A percentile compares a stretch with the other conserved stretches of the same genome.
Conservation (phyloP, 2,113 vertebrate species). For the Chloropsis cyanopogon region DNA sequence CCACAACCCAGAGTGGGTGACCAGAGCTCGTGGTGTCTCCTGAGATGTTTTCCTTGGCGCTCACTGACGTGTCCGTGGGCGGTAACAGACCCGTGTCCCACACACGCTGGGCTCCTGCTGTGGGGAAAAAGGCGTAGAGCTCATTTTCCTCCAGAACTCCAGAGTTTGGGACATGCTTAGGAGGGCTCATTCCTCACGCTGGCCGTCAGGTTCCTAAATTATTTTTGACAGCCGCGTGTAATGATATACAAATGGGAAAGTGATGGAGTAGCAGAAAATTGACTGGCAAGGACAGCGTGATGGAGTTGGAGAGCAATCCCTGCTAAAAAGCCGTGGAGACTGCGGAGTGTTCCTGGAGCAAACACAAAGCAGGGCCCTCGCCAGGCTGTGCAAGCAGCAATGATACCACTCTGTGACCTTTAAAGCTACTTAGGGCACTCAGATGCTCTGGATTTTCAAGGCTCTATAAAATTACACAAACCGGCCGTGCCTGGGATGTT, state of each 20-base stretch:
- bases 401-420: not conserved
- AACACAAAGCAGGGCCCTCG: not conserved
- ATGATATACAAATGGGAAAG: slow-evolving; percentile 50
- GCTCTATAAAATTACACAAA: not conserved
- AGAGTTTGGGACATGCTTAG: not conserved
- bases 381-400: not conserved
- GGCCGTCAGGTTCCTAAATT: slow-evolving; percentile 55
- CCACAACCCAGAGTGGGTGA: not conserved
- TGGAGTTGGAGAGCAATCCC: not conserved
- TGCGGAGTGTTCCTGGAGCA: not conserved
- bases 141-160: not conserved
- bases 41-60: not conserved
- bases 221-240: slow-evolving; percentile 33
- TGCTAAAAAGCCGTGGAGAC: not conserved
- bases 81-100: not conserved
- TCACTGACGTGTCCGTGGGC: accelerated
- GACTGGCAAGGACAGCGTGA: slow-evolving; percentile 32
- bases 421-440: not conserved
- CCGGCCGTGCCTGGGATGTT: accelerated
- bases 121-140: not conserved
- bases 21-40: not conserved
- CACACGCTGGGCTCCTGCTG: not conserved
- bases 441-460: not conserved
- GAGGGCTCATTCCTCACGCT: slow-evolving; percentile 25
- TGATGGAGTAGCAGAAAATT: slow-evolving; percentile 64